Percentiles rank a stretch among this genome's conserved stretches.
These are phyloP conservation scores for Rachycentron canadum DNA, from an alignment of 2,797 vertebrate species.

Conservation along the genomic window DNA sequence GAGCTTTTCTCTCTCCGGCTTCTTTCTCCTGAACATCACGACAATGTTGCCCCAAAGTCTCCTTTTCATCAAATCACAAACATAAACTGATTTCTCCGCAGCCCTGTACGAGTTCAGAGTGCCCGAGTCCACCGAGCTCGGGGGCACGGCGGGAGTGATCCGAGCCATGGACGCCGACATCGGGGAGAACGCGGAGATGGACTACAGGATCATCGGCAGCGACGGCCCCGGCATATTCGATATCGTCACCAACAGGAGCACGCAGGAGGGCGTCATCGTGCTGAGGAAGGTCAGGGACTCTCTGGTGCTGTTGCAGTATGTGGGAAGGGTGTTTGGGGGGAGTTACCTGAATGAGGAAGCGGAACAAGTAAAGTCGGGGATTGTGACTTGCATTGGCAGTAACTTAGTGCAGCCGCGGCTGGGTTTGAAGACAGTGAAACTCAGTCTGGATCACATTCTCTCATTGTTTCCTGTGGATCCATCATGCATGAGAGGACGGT, in stretches of 20 bases:
- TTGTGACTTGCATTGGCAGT: too few species aligned
- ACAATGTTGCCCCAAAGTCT: background rate
- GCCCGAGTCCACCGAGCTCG: slow-evolving; percentile 86
- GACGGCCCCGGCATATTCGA: slow-evolving; percentile 92
- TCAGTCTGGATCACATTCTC: background rate
- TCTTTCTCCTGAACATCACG: background rate
- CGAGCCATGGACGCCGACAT: slow-evolving; percentile 91
- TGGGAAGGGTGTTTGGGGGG: too few species aligned
- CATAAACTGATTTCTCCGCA: slow-evolving; percentile 53
- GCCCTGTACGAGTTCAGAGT: slow-evolving; percentile 92
- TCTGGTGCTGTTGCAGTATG: too few species aligned
- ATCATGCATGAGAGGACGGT: background rate
- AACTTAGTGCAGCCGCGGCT: too few species aligned
- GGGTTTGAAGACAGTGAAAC: background rate
- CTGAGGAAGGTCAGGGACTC: slow-evolving; percentile 90
- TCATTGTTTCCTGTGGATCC: background rate
- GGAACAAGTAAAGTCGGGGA: too few species aligned
- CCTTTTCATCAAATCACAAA: background rate
- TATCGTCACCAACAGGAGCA: slow-evolving; percentile 88
- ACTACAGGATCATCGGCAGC: slow-evolving; percentile 90
- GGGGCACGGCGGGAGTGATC: slow-evolving; percentile 87
- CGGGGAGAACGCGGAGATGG: slow-evolving; percentile 92
- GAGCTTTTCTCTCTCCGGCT: background rate
- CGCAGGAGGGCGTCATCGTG: slow-evolving; percentile 92
- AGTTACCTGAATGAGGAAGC: too few species aligned